Evolutionary conservation across 2,888 invertebrate genomes (phyloP).

Genomic region (Diarsia brunnea): DNA sequence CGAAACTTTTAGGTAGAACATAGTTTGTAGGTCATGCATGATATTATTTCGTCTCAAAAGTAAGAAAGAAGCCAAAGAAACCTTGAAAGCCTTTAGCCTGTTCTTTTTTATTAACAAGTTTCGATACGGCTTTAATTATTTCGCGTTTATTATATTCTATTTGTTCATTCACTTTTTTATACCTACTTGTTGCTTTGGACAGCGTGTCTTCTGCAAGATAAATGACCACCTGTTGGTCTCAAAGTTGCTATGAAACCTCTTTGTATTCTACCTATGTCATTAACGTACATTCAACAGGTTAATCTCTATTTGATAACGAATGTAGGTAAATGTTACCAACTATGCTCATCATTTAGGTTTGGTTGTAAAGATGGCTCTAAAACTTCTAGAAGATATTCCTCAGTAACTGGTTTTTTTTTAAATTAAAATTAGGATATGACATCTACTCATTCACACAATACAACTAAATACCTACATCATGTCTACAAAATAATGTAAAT

Average conservation of each 20-base stretch:
- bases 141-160: neutral
- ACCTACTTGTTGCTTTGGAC: constrained; percentile 24
- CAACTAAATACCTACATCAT: no score
- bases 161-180: neutral
- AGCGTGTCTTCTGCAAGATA: neutral
- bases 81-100: constrained; percentile 59
- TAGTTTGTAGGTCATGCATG: constrained; percentile 59
- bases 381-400: neutral
- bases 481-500: neutral
- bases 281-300: constrained; percentile 23
- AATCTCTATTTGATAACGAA: neutral
- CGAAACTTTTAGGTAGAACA: constrained; percentile 28
- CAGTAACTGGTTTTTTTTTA: neutral
- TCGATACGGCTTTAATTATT: constrained; percentile 43
- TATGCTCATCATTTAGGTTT: neutral
- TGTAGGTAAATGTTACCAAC: neutral
- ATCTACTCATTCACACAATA: neutral
- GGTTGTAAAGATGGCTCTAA: no score
- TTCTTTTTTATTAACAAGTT: constrained; percentile 43
- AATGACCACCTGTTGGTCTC: neutral
- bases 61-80: constrained; percentile 31
- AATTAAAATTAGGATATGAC: neutral
- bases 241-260: constrained; percentile 8
- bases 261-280: neutral
- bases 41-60: constrained; percentile 33